A percentile compares a stretch with the other conserved stretches of the same genome.
Conservation (phyloP, 1,140 invertebrate species). For the Myzus persicae region DNA sequence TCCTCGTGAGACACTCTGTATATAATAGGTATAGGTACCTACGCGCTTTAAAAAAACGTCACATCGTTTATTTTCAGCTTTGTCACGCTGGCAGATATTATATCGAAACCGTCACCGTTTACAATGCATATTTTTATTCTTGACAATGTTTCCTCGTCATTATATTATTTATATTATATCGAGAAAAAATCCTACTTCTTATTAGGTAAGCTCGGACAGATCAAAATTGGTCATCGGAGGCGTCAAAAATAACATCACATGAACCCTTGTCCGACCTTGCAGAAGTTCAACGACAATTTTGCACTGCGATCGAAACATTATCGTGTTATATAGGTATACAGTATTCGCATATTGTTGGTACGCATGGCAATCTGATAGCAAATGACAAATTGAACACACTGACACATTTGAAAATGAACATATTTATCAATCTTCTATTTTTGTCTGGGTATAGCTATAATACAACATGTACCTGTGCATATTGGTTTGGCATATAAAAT, state of each 20-base stretch:
- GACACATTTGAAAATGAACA: neutral
- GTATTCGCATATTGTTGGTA: neutral
- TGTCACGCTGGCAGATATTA: neutral
- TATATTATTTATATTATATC: neutral
- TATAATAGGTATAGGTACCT: neutral
- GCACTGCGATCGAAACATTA: neutral
- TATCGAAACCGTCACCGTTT: neutral
- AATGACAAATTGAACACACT: conserved; percentile 41
- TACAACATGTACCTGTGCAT: neutral
- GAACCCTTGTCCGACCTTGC: neutral
- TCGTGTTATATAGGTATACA: neutral
- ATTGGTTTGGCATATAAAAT: neutral
- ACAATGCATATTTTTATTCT: neutral
- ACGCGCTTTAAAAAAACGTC: neutral
- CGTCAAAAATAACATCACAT: neutral
- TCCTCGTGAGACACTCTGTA: neutral
- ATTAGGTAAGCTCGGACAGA: neutral
- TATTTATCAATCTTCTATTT: conserved; percentile 17
- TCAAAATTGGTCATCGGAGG: neutral
- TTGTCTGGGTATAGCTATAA: neutral
- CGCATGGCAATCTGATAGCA: conserved; percentile 1
- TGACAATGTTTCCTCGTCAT: neutral
- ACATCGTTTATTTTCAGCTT: neutral
- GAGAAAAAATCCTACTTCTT: neutral
- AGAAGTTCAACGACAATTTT: neutral